A percentile compares a stretch with the other conserved stretches of the same genome.
Evolutionary conservation across 1,140 invertebrate species (phyloP).

Genomic region (Gonatopus flavifemur): DNA sequence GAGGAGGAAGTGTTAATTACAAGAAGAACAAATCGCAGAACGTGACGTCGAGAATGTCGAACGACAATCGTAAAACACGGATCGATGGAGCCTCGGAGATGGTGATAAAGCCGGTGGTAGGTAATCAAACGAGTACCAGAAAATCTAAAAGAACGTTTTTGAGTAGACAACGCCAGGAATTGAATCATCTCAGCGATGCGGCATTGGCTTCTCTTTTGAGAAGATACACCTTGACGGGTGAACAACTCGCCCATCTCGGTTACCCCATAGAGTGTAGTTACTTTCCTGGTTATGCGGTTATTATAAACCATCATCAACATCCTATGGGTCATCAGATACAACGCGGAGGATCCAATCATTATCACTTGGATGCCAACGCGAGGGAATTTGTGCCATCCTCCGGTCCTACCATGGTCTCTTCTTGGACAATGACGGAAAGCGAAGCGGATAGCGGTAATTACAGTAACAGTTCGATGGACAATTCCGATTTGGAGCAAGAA

Average conservation of each 20-base stretch:
- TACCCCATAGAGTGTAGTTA: slow-evolving; percentile 70
- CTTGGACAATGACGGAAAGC: slow-evolving; percentile 22
- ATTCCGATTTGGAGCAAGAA: slow-evolving; percentile 43
- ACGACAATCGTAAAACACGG: background rate
- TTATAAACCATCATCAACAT: slow-evolving; percentile 38
- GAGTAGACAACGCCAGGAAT: background rate
- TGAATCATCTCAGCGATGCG: slow-evolving; percentile 44
- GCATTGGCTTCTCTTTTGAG: slow-evolving; percentile 55
- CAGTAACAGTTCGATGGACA: slow-evolving; percentile 35
- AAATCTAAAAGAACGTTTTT: background rate
- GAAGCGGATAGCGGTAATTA: slow-evolving; percentile 25
- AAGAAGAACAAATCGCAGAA: background rate
- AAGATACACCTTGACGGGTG: slow-evolving; percentile 65
- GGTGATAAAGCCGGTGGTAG: background rate
- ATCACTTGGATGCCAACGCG: slow-evolving; percentile 64
- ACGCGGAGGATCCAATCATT: slow-evolving; percentile 34
- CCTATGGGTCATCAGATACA: slow-evolving; percentile 4
- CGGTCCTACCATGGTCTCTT: background rate
- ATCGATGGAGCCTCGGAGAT: background rate
- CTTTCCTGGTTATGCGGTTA: slow-evolving; percentile 62
- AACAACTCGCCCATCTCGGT: slow-evolving; percentile 69
- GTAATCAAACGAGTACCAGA: background rate
- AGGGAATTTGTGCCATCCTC: slow-evolving; percentile 64
- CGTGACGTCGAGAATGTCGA: background rate
- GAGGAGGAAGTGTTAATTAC: background rate